Evolutionary conservation across 92 coral and sea anemone species (phyloP).

Genomic region (Phenganax stokvisi): DNA sequence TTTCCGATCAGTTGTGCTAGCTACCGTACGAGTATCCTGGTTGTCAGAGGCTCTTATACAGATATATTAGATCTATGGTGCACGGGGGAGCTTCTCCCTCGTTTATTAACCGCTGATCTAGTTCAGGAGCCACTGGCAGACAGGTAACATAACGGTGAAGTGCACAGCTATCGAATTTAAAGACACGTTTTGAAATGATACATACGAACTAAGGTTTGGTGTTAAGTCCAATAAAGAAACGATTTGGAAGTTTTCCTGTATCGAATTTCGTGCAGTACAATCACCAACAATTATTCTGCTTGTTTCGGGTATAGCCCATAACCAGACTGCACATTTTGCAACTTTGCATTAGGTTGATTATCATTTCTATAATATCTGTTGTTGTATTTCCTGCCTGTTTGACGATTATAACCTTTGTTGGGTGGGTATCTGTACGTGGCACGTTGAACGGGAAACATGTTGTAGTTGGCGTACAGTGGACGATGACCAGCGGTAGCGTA

Average conservation of each 20-base stretch:
- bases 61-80: too few species aligned
- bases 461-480: constrained; percentile 29
- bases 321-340: constrained; percentile 16
- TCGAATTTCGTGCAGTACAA: neutral
- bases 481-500: constrained; percentile 23
- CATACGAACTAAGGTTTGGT: too few species aligned
- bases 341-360: constrained; percentile 15
- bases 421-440: neutral
- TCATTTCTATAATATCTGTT: constrained; percentile 30
- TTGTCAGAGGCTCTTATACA: too few species aligned
- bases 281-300: constrained; percentile 10
- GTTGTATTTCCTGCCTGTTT: constrained; percentile 14
- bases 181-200: too few species aligned
- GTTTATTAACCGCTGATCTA: too few species aligned
- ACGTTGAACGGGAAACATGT: constrained; percentile 17
- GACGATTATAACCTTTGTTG: constrained; percentile 30
- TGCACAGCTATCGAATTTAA: too few species aligned
- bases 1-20: too few species aligned
- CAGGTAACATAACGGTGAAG: too few species aligned
- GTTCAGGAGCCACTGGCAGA: too few species aligned
- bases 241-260: neutral
- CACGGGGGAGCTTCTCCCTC: too few species aligned
- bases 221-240: neutral
- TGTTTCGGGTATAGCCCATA: constrained; percentile 22
- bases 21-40: too few species aligned